Evolutionary conservation across 2,888 invertebrate genomes (phyloP).

Genomic region (Spatulosminthurus flaviceps): DNA sequence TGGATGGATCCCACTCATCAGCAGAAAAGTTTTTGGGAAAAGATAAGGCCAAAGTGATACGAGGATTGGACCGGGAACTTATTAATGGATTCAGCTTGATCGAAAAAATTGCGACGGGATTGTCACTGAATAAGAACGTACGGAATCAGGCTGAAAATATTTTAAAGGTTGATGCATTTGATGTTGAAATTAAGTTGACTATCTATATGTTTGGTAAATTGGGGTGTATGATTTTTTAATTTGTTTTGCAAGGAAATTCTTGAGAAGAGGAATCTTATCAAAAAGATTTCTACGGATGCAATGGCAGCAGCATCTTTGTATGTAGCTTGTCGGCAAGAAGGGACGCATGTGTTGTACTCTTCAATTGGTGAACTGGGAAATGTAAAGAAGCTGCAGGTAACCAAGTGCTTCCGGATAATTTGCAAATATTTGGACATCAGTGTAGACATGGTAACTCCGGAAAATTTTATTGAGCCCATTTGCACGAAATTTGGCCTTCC

Average conservation of each 20-base stretch:
- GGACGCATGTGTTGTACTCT: neutral
- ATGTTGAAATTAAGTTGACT: too few relatives aligned
- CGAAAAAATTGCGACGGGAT: neutral
- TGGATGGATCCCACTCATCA: neutral
- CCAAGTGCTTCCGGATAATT: neutral
- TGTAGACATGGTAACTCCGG: neutral
- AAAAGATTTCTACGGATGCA: neutral
- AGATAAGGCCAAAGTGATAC: neutral
- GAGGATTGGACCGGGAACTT: neutral
- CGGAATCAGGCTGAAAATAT: neutral
- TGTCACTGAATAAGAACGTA: neutral
- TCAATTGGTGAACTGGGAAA: neutral
- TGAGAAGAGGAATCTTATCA: neutral
- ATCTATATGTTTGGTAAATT: too few relatives aligned
- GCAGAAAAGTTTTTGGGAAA: neutral
- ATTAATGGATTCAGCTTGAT: neutral
- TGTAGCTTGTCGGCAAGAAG: neutral
- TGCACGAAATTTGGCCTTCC: neutral
- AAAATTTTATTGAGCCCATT: neutral
- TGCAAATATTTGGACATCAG: neutral
- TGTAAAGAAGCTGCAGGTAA: neutral
- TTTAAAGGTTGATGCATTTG: neutral
- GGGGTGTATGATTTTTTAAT: neutral
- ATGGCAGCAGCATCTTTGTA: neutral
- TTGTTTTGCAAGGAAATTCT: neutral